Percentiles rank a stretch among this genome's conserved stretches.
Evolutionary conservation across 2,113 vertebrate genomes (phyloP).

Genomic region (Macaca fascicularis): DNA sequence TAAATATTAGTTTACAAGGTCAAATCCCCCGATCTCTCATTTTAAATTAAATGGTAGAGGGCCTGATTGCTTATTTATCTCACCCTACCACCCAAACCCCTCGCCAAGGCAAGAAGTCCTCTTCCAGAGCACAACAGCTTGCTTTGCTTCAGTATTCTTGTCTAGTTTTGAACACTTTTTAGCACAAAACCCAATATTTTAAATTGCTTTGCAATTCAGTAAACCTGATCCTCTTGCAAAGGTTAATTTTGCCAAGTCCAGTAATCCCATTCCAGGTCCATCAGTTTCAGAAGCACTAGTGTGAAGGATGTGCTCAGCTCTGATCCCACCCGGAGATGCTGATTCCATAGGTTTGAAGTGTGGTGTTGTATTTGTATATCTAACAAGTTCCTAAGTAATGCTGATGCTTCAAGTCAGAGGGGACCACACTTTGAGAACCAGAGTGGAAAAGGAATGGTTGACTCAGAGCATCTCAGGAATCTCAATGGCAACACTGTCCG

Average conservation of each 20-base stretch:
- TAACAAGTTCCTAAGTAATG: not conserved
- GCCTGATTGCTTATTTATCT: not conserved
- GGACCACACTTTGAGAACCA: not conserved
- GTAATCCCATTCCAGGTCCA: not conserved
- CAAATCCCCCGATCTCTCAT: not conserved
- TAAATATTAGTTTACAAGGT: not conserved
- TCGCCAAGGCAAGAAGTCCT: not conserved
- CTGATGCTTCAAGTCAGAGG: not conserved
- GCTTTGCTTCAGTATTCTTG: not conserved
- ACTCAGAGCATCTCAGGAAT: not conserved
- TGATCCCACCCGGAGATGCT: not conserved
- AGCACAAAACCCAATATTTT: not conserved
- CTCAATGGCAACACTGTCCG: not conserved
- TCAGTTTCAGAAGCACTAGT: not conserved
- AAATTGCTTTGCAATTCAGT: not conserved
- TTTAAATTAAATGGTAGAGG: not conserved
- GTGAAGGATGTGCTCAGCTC: not conserved
- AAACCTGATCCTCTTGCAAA: not conserved
- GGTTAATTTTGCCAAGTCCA: not conserved
- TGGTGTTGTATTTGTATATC: not conserved
- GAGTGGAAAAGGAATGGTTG: not conserved
- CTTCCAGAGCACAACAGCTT: not conserved
- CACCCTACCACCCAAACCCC: not conserved
- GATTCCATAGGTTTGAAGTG: not conserved
- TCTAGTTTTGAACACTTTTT: not conserved